Base-by-base conservation (phyloP, 2,888 invertebrate species). In the Orthonychiurus folsomi region DNA sequence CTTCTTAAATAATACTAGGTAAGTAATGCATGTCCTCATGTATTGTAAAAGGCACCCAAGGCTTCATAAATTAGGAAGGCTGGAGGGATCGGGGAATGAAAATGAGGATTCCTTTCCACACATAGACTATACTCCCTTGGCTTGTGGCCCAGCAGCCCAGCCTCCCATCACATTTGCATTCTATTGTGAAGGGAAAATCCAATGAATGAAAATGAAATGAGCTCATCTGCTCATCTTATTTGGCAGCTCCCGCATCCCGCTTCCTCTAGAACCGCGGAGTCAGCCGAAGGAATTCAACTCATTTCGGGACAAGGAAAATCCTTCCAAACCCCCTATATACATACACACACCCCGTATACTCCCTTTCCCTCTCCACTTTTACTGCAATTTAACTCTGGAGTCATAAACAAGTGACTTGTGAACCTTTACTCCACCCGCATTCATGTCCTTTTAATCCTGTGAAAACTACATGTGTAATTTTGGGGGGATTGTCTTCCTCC, bases 371-470 rank as follows among this genome's bases (percentile, higher is more conserved):
- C 21, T 57, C 24, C 26, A 50, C 50, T 59, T 37, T 55, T 47
- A 28, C 55, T 56, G 5, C 50, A 5, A 9, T 54, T 57, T 50
- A 52, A 50, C 37, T 50, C 62, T 53, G 37, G 27, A 64, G 61
- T 61, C 63, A 61, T 64, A 64, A 64, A 64, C 63, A 55, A 64
- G 63, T 64, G 61, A 64, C 63, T 60, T 64, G 27, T 26, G 55
- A 61, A 58, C 37, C 5, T 37, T 15, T 15, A 37, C 37, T 37
- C 37, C 37, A 15, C 5, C 37, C 15, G 15, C 37, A 37, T 37
- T 37, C 37, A 15, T 15, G 5, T 37, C 37, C 5, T 37, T 37
- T 37, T 37, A 37, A 55, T 55, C 58, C 55, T 56, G 15, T 50
- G 60, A 54, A 59, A 61, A 64, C 61, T 64, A 64, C 63, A 64